A percentile compares a stretch with the other conserved stretches of the same genome.
phyloP scores from a whole-genome alignment of 2,797 vertebrate species.

The Lepidocolaptes lacrymiger region DNA sequence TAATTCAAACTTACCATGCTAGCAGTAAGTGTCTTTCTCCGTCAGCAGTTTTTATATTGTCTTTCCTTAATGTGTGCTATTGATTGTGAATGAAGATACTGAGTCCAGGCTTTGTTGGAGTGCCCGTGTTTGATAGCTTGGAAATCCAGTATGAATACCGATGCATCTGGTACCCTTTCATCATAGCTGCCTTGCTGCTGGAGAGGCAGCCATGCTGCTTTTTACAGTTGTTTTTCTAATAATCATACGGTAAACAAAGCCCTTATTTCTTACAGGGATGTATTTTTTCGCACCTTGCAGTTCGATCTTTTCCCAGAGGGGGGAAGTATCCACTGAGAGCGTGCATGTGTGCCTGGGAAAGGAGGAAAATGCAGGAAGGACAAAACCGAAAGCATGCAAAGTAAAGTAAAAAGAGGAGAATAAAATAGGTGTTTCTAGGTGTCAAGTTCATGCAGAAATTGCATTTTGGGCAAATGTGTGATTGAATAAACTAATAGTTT shows the following conservation, averaged over 20 bases:
- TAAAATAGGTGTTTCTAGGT: not conserved
- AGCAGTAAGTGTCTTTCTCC: not conserved
- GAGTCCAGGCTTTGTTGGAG: not conserved
- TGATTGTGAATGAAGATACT: not conserved
- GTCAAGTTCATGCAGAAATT: not conserved
- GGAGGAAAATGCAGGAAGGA: constrained; percentile 23
- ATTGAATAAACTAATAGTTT: not conserved
- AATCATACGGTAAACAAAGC: not conserved
- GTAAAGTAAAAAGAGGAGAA: constrained; percentile 14
- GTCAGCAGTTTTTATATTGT: not conserved
- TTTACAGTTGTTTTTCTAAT: not conserved
- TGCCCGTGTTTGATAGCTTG: not conserved
- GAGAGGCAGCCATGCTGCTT: not conserved
- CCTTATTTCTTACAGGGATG: not conserved
- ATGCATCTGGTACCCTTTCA: not conserved
- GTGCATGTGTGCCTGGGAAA: not conserved
- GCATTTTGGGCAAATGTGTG: not conserved
- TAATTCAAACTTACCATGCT: not conserved
- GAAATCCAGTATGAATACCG: not conserved
- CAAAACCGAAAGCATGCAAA: constrained; percentile 27
- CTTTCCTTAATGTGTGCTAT: not conserved
- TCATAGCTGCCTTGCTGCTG: not conserved
- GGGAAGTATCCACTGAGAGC: constrained; percentile 71
- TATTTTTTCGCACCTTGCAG: constrained; percentile 59
- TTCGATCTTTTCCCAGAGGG: constrained; percentile 77